phyloP scores from a whole-genome alignment of 2,888 invertebrate genomes.

The Cylloceria caligata region DNA sequence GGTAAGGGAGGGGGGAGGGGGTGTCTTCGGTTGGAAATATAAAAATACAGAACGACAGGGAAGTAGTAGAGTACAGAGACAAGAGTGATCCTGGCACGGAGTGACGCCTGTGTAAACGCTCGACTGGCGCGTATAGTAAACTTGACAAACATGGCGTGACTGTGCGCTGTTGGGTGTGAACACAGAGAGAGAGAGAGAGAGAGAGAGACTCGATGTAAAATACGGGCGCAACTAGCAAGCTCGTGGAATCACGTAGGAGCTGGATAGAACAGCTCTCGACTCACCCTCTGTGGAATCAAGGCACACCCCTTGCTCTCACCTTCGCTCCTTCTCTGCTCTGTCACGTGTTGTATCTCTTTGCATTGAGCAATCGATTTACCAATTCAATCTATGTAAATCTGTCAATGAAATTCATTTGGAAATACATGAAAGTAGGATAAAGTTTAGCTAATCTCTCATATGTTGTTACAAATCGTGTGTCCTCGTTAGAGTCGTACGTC shows the following conservation, averaged over 20 bases:
- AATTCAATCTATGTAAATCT: conserved; percentile 62
- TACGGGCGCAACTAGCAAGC: conserved; percentile 57
- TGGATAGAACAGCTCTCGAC: conserved; percentile 63
- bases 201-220: conserved; percentile 66
- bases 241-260: conserved; percentile 62
- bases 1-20: conserved; percentile 1
- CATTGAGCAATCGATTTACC: conserved; percentile 58
- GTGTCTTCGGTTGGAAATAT: conserved; percentile 51
- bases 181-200: conserved; percentile 71
- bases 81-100: conserved; percentile 74
- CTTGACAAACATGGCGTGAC: conserved; percentile 79
- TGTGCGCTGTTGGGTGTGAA: conserved; percentile 76
- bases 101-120: conserved; percentile 75
- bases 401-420: conserved; percentile 47
- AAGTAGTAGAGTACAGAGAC: conserved; percentile 63
- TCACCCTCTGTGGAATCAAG: conserved; percentile 62
- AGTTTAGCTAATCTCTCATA: neutral
- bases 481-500: no score
- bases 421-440: neutral
- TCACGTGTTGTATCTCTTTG: conserved; percentile 52
- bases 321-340: neutral
- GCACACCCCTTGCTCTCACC: conserved; percentile 55
- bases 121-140: conserved; percentile 72
- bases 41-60: conserved; percentile 26
- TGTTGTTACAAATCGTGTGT: neutral